phyloP scores from a whole-genome alignment of 2,113 vertebrate species.

The Thunnus maccoyii region DNA sequence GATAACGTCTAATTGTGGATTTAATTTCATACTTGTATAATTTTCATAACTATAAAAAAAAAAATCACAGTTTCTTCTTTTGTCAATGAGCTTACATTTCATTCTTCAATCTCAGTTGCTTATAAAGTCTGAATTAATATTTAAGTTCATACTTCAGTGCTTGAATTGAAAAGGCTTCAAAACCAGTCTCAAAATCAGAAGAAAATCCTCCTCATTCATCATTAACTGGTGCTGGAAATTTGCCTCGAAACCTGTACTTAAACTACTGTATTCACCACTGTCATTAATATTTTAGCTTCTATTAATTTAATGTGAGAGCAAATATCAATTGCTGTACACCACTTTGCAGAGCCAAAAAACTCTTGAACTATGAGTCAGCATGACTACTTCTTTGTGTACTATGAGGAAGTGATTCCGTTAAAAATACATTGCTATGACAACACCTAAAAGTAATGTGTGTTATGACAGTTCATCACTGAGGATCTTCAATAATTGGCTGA shows the following conservation, averaged over 20 bases:
- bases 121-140: constrained; percentile 40
- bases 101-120: constrained; percentile 2
- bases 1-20: constrained; percentile 30
- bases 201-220: not conserved
- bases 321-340: not conserved
- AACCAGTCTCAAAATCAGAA: constrained; percentile 1
- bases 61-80: not conserved
- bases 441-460: constrained; percentile 4
- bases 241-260: not conserved
- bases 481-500: not conserved
- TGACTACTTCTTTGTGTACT: not conserved
- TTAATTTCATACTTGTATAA: constrained; percentile 11
- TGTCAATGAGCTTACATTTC: constrained; percentile 6
- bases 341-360: constrained; percentile 10
- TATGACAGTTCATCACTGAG: not conserved
- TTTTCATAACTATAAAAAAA: too few species aligned
- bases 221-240: not conserved
- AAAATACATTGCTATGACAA: constrained; percentile 16
- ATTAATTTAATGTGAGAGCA: constrained; percentile 1
- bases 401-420: constrained; percentile 8
- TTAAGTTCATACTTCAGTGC: constrained; percentile 13
- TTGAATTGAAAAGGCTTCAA: constrained; percentile 20
- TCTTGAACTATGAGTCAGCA: constrained; percentile 34
- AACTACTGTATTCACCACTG: not conserved
- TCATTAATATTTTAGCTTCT: not conserved